Evolutionary conservation across 2,113 vertebrate species (phyloP), one percentile per base, ranked within the genome.

Genomic region (Chloropsis hardwickii): DNA sequence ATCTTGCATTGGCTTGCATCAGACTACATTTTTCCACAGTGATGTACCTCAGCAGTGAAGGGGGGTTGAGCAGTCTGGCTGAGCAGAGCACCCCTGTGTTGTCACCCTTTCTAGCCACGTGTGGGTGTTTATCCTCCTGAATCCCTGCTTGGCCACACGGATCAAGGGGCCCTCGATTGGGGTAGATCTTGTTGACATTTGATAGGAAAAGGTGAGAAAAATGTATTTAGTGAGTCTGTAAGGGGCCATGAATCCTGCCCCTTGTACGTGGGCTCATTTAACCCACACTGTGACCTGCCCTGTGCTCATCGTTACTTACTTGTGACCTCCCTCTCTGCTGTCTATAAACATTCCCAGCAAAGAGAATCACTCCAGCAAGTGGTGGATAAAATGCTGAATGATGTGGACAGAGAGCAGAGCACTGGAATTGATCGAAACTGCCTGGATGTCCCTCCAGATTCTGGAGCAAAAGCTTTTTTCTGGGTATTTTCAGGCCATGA

Each of bases 1-100:
- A 40, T 13, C 87, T 95, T 96, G 90, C 95, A 33, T 37, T 72
- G 44, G 12, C 62, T 83, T 93, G 72, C 92, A 92, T 95, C 92
- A 95, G 89, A 64, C 76, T 27, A 1, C 28, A 6, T 90, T 92
- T 81, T 70, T 58, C 10, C 35, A 14, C 40, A 12, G 29, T 44
- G 53, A 42, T 5, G 16, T 23, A 10, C 53, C 48, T 33, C 35
- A 27, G 20, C 48, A 39, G 29, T 4, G 24, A 8, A 23, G 73
- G 44, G 15, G 54, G 44, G 45, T 11, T 4, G 76, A 83, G 53
- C 56, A 84, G 50, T 40, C 12, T 2, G 25, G 33, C 72, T 79
- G 84, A 76, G 67, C 19, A 28, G 5, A 17, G 6, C 56, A 15
- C 25, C 24, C 69, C 1, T 0, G 9, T 57, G 57, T 3, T 37